phyloP scores from a whole-genome alignment of 2,113 vertebrate genomes.

The Cryptoleucopteryx plumbea region DNA sequence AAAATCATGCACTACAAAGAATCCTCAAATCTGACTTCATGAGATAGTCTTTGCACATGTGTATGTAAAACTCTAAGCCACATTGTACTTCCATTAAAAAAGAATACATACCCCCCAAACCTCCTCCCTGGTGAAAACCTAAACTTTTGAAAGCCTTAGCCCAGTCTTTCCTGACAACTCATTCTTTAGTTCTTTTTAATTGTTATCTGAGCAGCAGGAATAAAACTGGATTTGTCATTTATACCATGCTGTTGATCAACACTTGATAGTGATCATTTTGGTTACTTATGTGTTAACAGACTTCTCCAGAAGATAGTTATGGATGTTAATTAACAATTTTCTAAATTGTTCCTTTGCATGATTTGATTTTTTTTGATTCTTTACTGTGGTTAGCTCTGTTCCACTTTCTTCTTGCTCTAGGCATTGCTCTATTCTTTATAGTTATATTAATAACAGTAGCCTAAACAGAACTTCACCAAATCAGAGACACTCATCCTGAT shows the following conservation, averaged over 20 bases:
- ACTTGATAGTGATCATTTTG: not conserved
- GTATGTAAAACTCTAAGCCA: not conserved
- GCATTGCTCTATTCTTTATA: not conserved
- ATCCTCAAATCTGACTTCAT: not conserved
- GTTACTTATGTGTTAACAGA: not conserved
- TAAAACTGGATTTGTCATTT: not conserved
- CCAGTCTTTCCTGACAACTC: not conserved
- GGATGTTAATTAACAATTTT: not conserved
- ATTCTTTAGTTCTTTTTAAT: not conserved
- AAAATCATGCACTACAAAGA: not conserved
- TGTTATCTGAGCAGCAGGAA: not conserved
- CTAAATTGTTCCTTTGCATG: not conserved
- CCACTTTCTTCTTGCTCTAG: not conserved
- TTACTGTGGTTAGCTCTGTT: not conserved
- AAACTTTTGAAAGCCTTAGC: not conserved
- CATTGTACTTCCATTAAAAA: not conserved
- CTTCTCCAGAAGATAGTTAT: not conserved
- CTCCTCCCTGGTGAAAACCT: rapidly evolving
- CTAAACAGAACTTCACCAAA: not conserved
- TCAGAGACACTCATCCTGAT: not conserved
- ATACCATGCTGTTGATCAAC: not conserved
- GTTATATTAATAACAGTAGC: not conserved
- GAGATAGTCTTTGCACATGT: not conserved
- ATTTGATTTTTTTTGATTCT: not conserved
- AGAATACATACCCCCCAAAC: not conserved